Evolutionary conservation across 2,888 invertebrate species (phyloP), one percentile per base, ranked within the genome.

Genomic region (Leptinotarsa haldemani): DNA sequence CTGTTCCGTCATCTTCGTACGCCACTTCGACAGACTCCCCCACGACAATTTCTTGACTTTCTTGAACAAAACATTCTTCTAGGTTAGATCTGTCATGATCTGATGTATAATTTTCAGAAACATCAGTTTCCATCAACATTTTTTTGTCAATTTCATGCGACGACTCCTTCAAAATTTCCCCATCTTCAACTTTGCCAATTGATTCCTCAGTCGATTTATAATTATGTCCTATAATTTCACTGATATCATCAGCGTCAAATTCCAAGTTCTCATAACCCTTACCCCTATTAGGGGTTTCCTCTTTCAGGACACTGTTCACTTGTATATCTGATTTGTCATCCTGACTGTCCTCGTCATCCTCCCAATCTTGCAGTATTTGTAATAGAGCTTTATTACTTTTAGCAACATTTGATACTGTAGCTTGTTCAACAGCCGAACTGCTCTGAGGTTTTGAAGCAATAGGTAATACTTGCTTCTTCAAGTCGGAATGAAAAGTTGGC

Each of bases 321-420:
- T 47, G 18, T 22, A 16, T 40, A 65, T 75, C 72, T 65, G 65
- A 65, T 65, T 47, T 69, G 1, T 74, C 70, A 58, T 78, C 79
- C 46, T 78, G 71, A 75, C 77, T 80, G 52, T 77, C 79, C n/a
- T 81, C 82, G 30, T 80, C 81, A 58, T 82, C 83, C 25, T 79
- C 77, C 83, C 83, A 83, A 73, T 83, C 83, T 70, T 70, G 77
- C 68, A 66, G 69, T 70, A 73, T 78, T 74, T 76, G 71, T 56
- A 77, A 48, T 22, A 74, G 53, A 48, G 72, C 73, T 66, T 69
- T 70, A 22, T 78, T 78, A 40, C 71, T 77, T 53, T 68, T 77
- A n/a, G 71, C 72, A 70, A 22, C 48, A 68, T 40, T 20, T 47
- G 56, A 46, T 63, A 30, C 22, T 4, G 65, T 13, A 18, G 22